Evolutionary conservation across 2,113 vertebrate species (phyloP).

Genomic region (Petrocephalus microphthalmus): DNA sequence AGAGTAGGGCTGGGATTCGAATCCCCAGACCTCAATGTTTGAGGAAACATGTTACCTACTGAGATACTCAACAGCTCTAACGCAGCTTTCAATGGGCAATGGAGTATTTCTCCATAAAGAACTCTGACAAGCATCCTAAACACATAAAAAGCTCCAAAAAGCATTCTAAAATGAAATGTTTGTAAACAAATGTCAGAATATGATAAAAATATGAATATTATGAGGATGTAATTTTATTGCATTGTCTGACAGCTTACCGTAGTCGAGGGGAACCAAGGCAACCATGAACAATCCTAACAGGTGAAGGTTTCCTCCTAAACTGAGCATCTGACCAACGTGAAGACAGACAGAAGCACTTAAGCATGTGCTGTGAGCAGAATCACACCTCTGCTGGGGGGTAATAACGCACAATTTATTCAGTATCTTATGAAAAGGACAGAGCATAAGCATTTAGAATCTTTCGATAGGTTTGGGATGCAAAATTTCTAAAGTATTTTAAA

Average conservation of each 20-base stretch:
- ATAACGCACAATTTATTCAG: not conserved
- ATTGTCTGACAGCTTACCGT: not conserved
- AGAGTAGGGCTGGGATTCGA: not conserved
- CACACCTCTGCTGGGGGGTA: not conserved
- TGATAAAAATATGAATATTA: not conserved
- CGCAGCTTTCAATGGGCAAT: not conserved
- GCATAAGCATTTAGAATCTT: not conserved
- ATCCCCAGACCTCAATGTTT: not conserved
- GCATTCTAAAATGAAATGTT: not conserved
- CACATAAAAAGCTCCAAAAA: not conserved
- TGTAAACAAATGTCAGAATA: not conserved
- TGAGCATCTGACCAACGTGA: not conserved
- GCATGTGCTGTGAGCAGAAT: not conserved
- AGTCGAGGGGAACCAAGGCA: not conserved
- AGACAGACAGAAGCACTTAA: not conserved
- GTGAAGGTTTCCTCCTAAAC: too few species aligned
- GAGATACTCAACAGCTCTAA: not conserved
- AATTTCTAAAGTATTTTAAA: not conserved
- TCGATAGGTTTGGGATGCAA: not conserved
- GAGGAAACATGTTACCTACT: not conserved
- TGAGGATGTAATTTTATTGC: not conserved
- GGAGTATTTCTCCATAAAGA: not conserved
- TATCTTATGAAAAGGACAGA: not conserved
- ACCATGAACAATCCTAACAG: too few species aligned
- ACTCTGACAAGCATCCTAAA: not conserved